Base-by-base conservation (phyloP, 1,140 invertebrate genomes). In the Portunus trituberculatus region DNA sequence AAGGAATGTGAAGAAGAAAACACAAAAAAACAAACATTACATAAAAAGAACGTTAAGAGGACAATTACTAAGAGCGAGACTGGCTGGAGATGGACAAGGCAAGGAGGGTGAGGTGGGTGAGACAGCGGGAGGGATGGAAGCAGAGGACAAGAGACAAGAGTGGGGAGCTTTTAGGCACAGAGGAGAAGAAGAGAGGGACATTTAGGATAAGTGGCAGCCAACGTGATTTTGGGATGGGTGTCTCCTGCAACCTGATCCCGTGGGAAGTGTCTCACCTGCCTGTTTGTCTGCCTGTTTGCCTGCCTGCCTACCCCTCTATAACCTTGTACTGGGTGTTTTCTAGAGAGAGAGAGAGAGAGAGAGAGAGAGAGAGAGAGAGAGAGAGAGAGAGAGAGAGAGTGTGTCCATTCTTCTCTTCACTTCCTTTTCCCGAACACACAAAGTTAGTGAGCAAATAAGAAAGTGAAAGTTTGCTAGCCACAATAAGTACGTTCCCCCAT, bases 191-290 rank as follows among this genome's bases (percentile, higher is more conserved):
- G 86, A 31, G 29, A 87, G 86, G 86, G 16, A 87, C 31, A 87
- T 76, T 76, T 76, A 76, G 67, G 67, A 76, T 76, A n/a, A 76
- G 67, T 76, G 67, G 67, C 67, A 20, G n/a, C 67, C 67, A 76
- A 8, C 67, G 67, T 76, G 67, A 76, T 76, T 76, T 76, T 76
- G 67, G 67, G 67, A 76, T 20, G 67, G 67, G 16, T n/a, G 67
- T 7, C 12, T 20, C 67, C 6, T 76, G 67, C 67, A 25, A 76
- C 67, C 67, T n/a, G 67, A 76, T 25, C 67, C 67, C 67, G 67
- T 76, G 67, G 67, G 67, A 76, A 76, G 67, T 76, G 16, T 76
- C 67, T 76, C 67, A 76, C 67, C 67, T 76, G 67, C 67, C 67
- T n/a, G 67, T n/a, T n/a, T n/a, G 12, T n/a, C n/a, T n/a, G 67